Base-by-base conservation (phyloP, 53 echinoderm and acorn worm genomes). In the Mesocentrotus franciscanus region DNA sequence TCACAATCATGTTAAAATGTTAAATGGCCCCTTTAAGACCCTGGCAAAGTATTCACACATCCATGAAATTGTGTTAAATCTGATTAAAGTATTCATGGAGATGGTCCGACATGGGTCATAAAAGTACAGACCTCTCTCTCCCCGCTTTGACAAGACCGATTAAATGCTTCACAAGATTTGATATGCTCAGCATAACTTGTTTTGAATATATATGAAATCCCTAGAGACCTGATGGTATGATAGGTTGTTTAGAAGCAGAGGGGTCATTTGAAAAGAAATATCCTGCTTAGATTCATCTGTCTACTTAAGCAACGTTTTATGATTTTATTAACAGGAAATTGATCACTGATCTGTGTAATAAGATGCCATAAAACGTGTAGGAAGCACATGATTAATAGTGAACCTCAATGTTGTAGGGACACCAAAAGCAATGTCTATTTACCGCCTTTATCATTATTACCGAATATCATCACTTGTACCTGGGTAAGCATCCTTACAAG, bases 1-100 rank as follows among this genome's bases (percentile, higher is more conserved):
- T 49, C 3, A 49, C 49, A 49, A 49, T 64, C 29, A 81, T 39
- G 42, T 42, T 33, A 22, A 42, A 42, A 81, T 76, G 29, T 76
- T 22, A 22, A 49, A 49, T 4, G 9, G 29, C 55, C 27, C 87
- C 87, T 87, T 87, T 87, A 87, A 87, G 11, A 27, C 4, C 26
- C 57, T 27, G 15, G n/a, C 87, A 8, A 42, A 58, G n/a, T 58
- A 87, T 87, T 87, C 87, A 87, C 87, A 87, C 57, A 58, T 58
- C 87, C 87, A 59, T 87, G 87, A 87, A 58, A 87, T 87, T 87
- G 87, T 87, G 87, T 87, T 58, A 87, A 87, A 87, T 87, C 87
- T 87, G 87, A 87, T 87, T 87, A 87, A 87, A 87, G 39, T 58
- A 58, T 87, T 87, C 56, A 87, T 58, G 87, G n/a, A 27, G 87